Percentiles rank a stretch among this genome's conserved stretches.
phyloP scores from a whole-genome alignment of 2,113 vertebrate species.

The Myrmophylax atrothorax region DNA sequence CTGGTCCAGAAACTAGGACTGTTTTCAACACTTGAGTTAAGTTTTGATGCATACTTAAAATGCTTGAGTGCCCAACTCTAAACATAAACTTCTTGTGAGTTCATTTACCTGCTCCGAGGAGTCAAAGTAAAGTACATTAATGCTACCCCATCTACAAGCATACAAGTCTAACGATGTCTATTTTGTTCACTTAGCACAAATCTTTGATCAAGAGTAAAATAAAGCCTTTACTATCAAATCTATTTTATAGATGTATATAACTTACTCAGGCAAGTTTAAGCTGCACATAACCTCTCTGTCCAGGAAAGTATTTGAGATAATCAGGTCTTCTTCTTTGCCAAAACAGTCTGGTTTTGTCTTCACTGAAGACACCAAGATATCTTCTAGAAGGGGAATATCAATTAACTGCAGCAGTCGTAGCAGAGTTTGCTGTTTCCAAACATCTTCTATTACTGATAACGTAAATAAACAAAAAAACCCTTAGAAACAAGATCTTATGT shows the following conservation, averaged over 20 bases:
- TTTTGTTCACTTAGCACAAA: neutral
- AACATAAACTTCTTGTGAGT: neutral
- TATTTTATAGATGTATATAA: neutral
- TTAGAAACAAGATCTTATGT: neutral
- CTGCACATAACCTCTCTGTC: conserved; percentile 79
- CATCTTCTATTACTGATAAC: conserved; percentile 76
- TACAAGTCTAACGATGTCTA: neutral
- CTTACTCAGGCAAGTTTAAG: conserved; percentile 80
- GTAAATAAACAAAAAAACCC: neutral
- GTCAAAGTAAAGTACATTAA: neutral
- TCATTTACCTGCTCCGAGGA: neutral
- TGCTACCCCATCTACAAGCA: neutral
- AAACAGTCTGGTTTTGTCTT: conserved; percentile 61
- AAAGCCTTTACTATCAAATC: neutral
- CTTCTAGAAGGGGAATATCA: conserved; percentile 83
- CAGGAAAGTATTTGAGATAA: conserved; percentile 86
- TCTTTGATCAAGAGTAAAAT: neutral
- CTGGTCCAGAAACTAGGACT: neutral
- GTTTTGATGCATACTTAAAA: neutral
- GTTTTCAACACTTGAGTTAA: neutral
- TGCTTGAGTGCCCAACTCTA: neutral
- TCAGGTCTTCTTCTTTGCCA: conserved; percentile 76
- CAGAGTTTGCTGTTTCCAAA: conserved; percentile 86
- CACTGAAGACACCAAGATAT: conserved; percentile 77
- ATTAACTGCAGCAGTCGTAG: conserved; percentile 84